A percentile compares a stretch with the other conserved stretches of the same genome.
These are phyloP conservation scores for Cataglyphis altisquamis DNA, from an alignment of 2,888 invertebrate species.

Conservation along the genomic window DNA sequence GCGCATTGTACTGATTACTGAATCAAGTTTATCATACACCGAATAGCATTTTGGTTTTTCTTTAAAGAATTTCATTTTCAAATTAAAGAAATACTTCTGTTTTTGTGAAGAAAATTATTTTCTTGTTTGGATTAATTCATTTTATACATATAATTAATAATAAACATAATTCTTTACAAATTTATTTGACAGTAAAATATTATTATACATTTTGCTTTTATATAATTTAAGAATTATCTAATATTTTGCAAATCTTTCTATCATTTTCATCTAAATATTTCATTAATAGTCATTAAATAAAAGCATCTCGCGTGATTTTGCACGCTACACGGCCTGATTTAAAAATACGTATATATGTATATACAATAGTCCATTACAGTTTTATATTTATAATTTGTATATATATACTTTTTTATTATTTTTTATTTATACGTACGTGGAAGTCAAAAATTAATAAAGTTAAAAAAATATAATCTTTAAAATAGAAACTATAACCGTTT, in stretches of 20 bases:
- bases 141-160: background rate
- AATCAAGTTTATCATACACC: slow-evolving; percentile 24
- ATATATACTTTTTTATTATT: slow-evolving; percentile 58
- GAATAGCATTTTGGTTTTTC: background rate
- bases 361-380: slow-evolving; percentile 64
- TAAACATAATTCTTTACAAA: background rate
- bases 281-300: slow-evolving; percentile 7
- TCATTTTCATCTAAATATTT: background rate
- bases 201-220: background rate
- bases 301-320: slow-evolving; percentile 39
- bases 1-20: slow-evolving; percentile 48
- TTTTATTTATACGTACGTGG: slow-evolving; percentile 71
- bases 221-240: background rate
- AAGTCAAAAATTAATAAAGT: slow-evolving; percentile 80
- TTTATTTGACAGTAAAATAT: slow-evolving; percentile 7
- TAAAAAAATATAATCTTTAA: slow-evolving; percentile 81
- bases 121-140: background rate
- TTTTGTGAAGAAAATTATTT: background rate
- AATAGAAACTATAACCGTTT: slow-evolving; percentile 82
- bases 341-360: slow-evolving; percentile 59
- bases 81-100: background rate
- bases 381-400: slow-evolving; percentile 63
- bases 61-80: background rate
- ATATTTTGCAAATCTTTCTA: background rate
- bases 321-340: slow-evolving; percentile 65